Evolutionary conservation across 2,797 vertebrate species (phyloP).

Genomic region (Ptychobarbus kaznakovi): DNA sequence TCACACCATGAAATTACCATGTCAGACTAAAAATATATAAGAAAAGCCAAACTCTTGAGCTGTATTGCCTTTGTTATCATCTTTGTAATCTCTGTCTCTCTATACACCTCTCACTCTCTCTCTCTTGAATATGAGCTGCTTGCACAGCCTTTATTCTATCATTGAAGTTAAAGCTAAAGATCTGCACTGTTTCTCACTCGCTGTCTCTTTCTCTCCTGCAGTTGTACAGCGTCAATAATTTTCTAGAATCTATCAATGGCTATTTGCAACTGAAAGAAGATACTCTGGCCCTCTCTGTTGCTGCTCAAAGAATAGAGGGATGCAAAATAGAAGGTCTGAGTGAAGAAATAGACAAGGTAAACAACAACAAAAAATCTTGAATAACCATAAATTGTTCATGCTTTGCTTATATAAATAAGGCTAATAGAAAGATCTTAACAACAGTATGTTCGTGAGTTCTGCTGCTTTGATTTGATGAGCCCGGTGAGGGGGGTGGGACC

Average conservation of each 20-base stretch:
- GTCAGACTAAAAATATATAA: background rate
- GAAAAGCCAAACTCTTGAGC: background rate
- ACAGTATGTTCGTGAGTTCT: slow-evolving; percentile 78
- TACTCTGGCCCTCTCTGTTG: slow-evolving; percentile 73
- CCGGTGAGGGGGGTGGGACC: slow-evolving; percentile 76
- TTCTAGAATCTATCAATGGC: slow-evolving; percentile 81
- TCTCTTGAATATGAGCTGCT: background rate
- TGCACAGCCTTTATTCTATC: background rate
- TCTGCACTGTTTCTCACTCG: background rate
- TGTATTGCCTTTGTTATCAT: background rate
- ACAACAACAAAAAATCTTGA: background rate
- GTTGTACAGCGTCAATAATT: slow-evolving; percentile 76
- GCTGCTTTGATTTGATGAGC: slow-evolving; percentile 78
- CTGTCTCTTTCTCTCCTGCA: slow-evolving; percentile 56
- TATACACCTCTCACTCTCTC: background rate
- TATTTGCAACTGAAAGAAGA: slow-evolving; percentile 78
- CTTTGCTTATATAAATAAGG: background rate
- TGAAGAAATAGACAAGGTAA: slow-evolving; percentile 87
- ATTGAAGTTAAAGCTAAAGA: background rate
- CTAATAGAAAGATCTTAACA: background rate
- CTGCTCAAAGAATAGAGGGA: slow-evolving; percentile 79
- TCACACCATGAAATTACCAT: background rate
- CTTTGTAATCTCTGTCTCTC: background rate
- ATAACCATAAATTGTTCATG: background rate
- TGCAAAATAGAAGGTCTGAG: slow-evolving; percentile 80